Evolutionary conservation across 2,797 vertebrate species (phyloP).

Genomic region (Alfaro cultratus): DNA sequence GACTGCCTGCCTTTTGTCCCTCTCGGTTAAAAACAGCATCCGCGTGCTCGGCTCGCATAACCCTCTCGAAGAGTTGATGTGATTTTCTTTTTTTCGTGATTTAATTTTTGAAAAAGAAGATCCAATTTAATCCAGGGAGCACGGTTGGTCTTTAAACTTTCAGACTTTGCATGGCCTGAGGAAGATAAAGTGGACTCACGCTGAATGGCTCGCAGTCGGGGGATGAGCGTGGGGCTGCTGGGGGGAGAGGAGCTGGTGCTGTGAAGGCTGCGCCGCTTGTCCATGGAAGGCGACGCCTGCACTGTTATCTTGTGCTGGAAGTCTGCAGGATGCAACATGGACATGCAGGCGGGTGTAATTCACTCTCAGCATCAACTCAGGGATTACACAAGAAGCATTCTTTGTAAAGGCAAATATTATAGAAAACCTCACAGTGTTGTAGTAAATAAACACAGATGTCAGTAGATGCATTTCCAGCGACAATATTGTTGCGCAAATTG

Average conservation of each 20-base stretch:
- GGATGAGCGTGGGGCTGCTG: conserved; percentile 92
- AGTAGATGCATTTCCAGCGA: too few species aligned
- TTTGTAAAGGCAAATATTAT: not conserved
- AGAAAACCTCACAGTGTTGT: not conserved
- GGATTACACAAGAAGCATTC: not conserved
- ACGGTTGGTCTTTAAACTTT: not conserved
- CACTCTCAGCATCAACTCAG: not conserved
- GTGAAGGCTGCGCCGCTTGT: conserved; percentile 92
- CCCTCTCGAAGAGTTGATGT: conserved; percentile 4
- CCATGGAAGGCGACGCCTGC: conserved; percentile 93
- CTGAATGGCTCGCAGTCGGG: conserved; percentile 94
- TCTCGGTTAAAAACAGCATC: conserved; percentile 20
- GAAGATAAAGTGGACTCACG: conserved; percentile 74
- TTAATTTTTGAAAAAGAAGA: conserved; percentile 1
- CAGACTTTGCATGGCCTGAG: not conserved
- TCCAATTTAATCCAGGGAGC: not conserved
- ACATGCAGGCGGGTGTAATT: not conserved
- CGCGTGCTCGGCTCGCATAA: conserved; percentile 30
- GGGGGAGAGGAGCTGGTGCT: conserved; percentile 91
- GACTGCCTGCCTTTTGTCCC: conserved; percentile 49
- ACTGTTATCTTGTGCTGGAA: conserved; percentile 98
- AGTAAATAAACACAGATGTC: not conserved
- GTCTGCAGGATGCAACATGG: conserved; percentile 74
- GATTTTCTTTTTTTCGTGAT: conserved; percentile 3
- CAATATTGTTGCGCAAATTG: too few species aligned